These are phyloP conservation scores for Ecliptopera silaceata DNA, from an alignment of 2,888 invertebrate genomes.

Conservation along the genomic window DNA sequence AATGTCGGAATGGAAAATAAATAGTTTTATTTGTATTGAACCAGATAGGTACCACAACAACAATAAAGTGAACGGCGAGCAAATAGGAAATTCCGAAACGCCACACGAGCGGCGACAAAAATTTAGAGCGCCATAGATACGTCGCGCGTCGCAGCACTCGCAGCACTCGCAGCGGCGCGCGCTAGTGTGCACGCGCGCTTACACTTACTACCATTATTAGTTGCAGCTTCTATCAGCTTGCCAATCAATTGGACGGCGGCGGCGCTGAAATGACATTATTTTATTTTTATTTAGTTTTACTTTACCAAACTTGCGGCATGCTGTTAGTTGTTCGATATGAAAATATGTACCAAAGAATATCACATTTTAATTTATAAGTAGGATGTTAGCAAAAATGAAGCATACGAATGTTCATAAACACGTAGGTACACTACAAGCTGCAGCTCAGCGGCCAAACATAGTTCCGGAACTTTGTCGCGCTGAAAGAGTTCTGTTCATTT, in stretches of 20 bases:
- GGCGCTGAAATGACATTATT: no score
- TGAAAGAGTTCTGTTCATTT: slow-evolving; percentile 19
- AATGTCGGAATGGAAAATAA: neutral
- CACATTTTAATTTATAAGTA: no score
- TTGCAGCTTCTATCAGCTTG: neutral
- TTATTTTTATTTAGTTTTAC: no score
- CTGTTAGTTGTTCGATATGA: no score
- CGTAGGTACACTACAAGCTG: neutral
- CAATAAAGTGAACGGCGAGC: slow-evolving; percentile 13
- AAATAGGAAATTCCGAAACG: slow-evolving; percentile 16
- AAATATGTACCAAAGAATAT: no score
- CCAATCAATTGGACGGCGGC: no score
- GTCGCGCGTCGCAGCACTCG: neutral
- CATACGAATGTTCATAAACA: neutral
- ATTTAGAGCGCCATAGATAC: slow-evolving; percentile 15
- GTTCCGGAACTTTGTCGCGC: slow-evolving; percentile 13
- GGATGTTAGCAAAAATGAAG: neutral
- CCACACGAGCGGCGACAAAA: slow-evolving; percentile 16
- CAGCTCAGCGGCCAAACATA: slow-evolving; percentile 8
- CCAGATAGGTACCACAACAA: slow-evolving; percentile 4
- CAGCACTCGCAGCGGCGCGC: neutral
- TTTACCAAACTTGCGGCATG: no score
- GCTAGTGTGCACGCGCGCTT: neutral
- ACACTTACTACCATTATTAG: slow-evolving; percentile 2
- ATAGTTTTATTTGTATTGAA: neutral